Evolutionary conservation across 92 coral and sea anemone species (phyloP).

Genomic region (Phenganax stokvisi): DNA sequence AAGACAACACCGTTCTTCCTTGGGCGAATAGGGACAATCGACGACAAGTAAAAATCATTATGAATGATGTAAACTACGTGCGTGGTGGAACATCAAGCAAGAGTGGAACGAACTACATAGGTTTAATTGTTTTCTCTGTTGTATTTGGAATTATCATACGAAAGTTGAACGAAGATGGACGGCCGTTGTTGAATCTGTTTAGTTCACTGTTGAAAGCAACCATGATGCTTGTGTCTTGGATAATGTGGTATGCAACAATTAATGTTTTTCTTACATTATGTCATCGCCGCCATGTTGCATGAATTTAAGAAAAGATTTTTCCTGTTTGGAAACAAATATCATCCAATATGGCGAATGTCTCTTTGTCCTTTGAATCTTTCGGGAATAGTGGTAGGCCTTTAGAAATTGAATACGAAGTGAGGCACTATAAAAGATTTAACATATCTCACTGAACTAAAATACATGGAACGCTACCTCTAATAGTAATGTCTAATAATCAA

Average conservation of each 20-base stretch:
- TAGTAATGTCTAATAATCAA: no score
- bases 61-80: background rate
- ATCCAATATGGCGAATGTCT: no score
- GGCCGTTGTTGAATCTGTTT: background rate
- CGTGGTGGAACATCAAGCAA: conserved; percentile 8
- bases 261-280: no score
- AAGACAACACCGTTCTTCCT: conserved; percentile 1
- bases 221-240: conserved; percentile 1
- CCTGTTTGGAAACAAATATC: no score
- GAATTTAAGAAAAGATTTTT: no score
- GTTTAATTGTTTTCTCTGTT: conserved; percentile 16
- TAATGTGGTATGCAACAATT: conserved; percentile 1
- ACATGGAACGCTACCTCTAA: no score
- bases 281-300: no score
- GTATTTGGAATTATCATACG: conserved; percentile 10
- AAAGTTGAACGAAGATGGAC: background rate
- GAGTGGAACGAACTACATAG: conserved; percentile 13
- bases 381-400: no score
- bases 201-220: background rate
- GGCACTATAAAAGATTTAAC: no score
- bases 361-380: no score
- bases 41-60: background rate
- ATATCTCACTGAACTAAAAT: no score
- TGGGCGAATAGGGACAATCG: background rate
- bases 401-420: no score